Evolutionary conservation across 1,140 invertebrate genomes (phyloP), one percentile per base, ranked within the genome.

Genomic region (Cotesia vestalis): DNA sequence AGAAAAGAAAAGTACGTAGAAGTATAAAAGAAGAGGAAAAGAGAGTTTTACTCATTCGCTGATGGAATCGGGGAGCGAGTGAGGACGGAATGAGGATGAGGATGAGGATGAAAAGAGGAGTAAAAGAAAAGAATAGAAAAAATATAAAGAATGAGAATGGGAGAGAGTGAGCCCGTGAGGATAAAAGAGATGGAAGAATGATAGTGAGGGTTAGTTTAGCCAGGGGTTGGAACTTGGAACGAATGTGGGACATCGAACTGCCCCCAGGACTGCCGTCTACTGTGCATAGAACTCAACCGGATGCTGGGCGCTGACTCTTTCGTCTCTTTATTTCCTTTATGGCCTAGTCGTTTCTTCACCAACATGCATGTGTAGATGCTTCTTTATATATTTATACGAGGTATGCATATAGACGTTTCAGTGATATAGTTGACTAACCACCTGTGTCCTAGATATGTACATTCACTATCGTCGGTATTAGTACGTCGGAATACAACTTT

Each of bases 211-310:
- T 46, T 46, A 46, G 40, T 46, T 46, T 46, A 46, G 40, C 40
- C 40, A 46, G 40, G 57, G 55, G 60, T 59, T 14, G 36, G 34
- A 64, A 27, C 9, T 68, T 51, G 55, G 71, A 40, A 69, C 73
- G 73, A 81, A 81, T 79, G 74, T 81, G 74, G 76, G 77, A 81
- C 80, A 73, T 80, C 80, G 77, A 81, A 80, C 78, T 78, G 73
- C 64, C 66, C 71, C 55, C 68, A 60, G 52, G 40, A 69, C 67
- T 69, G 72, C 36, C 53, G 27, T 27, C 27, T 27, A 27, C 27
- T 27, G 27, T 27, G 0, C 27, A 27, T 57, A 55, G 52, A 72
- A 72, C 70, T 57, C 57, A 59, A 53, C 53, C 62, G 53, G 66
- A 27, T 66, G 55, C 5, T 20, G 27, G 59, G 35, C 5, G 53